These are phyloP conservation scores for Athripsodes cinereus DNA, from an alignment of 2,888 invertebrate genomes.

Conservation along the genomic window DNA sequence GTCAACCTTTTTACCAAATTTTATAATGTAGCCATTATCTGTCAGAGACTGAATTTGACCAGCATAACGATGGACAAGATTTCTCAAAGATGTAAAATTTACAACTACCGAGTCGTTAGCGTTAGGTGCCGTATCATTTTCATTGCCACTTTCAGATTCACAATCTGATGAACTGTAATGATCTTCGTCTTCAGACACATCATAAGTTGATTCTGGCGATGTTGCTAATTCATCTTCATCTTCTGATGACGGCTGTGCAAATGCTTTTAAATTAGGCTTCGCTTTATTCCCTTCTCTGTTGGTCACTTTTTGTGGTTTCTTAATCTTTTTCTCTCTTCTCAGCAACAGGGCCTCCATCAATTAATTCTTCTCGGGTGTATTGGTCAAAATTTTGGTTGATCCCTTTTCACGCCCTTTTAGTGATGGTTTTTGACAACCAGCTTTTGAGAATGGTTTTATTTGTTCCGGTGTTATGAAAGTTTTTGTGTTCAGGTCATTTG, in stretches of 20 bases:
- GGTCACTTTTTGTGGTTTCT: background rate
- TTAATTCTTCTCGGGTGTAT: background rate
- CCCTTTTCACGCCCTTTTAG: background rate
- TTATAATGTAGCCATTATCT: too few species aligned
- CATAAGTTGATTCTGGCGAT: background rate
- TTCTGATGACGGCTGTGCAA: background rate
- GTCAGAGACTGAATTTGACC: background rate
- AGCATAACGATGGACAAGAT: background rate
- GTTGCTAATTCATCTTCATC: background rate
- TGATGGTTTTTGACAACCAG: too few species aligned
- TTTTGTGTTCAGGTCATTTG: too few species aligned
- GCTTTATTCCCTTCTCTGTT: background rate
- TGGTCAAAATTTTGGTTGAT: background rate
- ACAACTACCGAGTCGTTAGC: background rate
- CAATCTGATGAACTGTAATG: background rate
- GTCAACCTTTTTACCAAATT: too few species aligned
- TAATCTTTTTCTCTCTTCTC: background rate
- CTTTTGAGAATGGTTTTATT: too few species aligned
- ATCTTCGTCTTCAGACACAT: background rate
- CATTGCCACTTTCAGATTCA: background rate
- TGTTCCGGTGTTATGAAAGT: too few species aligned
- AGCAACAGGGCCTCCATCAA: background rate
- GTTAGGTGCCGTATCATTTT: background rate
- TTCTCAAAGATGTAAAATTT: background rate
- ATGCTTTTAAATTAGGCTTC: background rate